These are phyloP conservation scores for Morpho achilles DNA, from an alignment of 2,888 invertebrate genomes.

Conservation along the genomic window DNA sequence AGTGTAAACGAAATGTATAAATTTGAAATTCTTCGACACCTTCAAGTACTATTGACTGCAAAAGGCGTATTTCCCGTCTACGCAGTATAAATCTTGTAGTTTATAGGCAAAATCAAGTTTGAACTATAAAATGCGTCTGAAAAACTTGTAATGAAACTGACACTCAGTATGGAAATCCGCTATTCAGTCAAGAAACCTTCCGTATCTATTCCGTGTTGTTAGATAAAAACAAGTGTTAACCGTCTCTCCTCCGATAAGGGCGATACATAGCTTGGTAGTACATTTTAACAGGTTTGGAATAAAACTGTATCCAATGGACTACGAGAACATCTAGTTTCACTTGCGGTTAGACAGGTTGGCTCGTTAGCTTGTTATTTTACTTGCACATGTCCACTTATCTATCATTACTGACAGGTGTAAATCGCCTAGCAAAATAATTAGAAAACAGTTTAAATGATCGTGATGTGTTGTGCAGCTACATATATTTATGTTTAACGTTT, in stretches of 20 bases:
- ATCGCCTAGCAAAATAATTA: conserved; percentile 9
- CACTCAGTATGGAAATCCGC: conserved; percentile 10
- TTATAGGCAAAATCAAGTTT: too few species aligned
- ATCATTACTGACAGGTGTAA: conserved; percentile 51
- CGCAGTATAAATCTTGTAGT: too few species aligned
- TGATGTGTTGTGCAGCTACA: too few species aligned
- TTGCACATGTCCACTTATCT: conserved; percentile 47
- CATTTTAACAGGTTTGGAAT: conserved; percentile 18
- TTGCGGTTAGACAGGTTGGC: conserved; percentile 45
- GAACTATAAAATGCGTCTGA: too few species aligned
- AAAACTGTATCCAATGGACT: conserved; percentile 19
- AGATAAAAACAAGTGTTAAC: conserved; percentile 13
- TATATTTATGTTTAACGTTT: too few species aligned
- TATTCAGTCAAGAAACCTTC: conserved; percentile 16
- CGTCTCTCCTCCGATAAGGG: conserved; percentile 6
- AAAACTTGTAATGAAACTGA: neutral
- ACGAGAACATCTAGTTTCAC: conserved; percentile 44
- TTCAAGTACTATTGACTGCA: too few species aligned
- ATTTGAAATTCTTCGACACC: too few species aligned
- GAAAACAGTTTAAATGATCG: neutral
- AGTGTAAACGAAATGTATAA: too few species aligned
- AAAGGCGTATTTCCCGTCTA: too few species aligned
- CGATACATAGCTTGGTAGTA: conserved; percentile 7
- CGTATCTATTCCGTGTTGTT: conserved; percentile 15
- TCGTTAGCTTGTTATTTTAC: conserved; percentile 45